Evolutionary conservation across 1,140 invertebrate genomes (phyloP).

Genomic region (Psix sp.): DNA sequence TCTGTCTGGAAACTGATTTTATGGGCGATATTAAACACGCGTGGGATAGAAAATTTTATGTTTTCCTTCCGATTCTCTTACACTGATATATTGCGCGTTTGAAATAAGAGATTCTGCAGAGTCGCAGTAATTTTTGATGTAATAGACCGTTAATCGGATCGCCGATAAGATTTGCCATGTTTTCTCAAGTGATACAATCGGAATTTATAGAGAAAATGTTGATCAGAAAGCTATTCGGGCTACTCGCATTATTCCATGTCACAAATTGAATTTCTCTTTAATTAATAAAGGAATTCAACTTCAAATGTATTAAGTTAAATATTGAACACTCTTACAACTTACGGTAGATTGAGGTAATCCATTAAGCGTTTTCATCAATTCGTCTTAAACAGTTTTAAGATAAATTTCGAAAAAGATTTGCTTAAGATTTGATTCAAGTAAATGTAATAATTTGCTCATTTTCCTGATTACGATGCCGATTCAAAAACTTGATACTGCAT

Average conservation of each 20-base stretch:
- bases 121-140: conserved; percentile 22
- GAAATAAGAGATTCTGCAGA: no score
- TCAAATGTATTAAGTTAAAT: conserved; percentile 8
- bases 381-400: not conserved
- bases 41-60: conserved; percentile 2
- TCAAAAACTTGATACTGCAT: no score
- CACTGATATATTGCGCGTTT: conserved; percentile 8
- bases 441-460: no score
- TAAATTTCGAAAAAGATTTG: no score
- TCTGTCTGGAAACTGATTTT: conserved; percentile 11
- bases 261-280: conserved; percentile 7
- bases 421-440: no score
- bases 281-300: conserved; percentile 20
- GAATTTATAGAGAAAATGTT: conserved; percentile 9
- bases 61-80: not conserved
- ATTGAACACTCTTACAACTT: conserved; percentile 3
- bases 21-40: conserved; percentile 11
- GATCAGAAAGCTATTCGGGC: conserved; percentile 23
- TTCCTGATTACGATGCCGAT: no score
- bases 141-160: conserved; percentile 19
- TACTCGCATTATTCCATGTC: no score
- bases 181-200: conserved; percentile 17
- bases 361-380: conserved; percentile 3
- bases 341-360: conserved; percentile 8
- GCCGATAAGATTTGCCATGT: conserved; percentile 11